Base-by-base conservation (phyloP, 1,140 invertebrate species). In the Cyphomyrmex costatus region DNA sequence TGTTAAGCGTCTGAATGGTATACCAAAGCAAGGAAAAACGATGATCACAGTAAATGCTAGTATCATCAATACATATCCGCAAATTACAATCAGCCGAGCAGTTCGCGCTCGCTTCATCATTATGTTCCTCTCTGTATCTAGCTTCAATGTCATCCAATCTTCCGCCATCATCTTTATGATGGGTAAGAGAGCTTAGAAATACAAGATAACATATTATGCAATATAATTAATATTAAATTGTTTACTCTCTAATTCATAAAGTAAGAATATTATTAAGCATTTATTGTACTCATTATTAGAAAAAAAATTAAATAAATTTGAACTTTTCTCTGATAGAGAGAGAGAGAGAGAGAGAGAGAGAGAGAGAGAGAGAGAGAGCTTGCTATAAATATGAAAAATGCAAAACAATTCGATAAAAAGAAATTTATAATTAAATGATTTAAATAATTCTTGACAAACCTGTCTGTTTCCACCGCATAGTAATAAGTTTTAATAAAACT, bases 401-500 rank as follows among this genome's bases (percentile, higher is more conserved):
- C 27, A 19, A 63, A 63, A 63, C 6, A n/a, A 65, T 33, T 33
- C 0, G 5, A 61, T 61, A 14, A 19, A 63, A 33, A 33, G 16
- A 1, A 66, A 36, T 5, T 36, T 66, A 7, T 21, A 14, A 2
- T 3, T 61, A 30, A 61, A 65, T 36, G 7, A 1, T n/a, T 27
- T 51, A 76, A 58, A 60, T 36, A 36, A 74, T 60, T 76, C 0
- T 6, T 8, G 7, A 42, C 53, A 19, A 58, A 76, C 73, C 53
- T 76, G 53, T 12, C 4, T 16, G 73, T 10, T 76, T 76, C 53
- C 73, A 76, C 2, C 73, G 30, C 30, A 76, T 76, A 2, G 42
- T 36, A 58, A 74, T n/a, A 36, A 74, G 71, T 58, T 74, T 74
- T 6, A 24, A 58, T 6, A 14, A 58, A 10, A 61, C 73, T 30